These are phyloP conservation scores for Corydoras maculifer DNA, from an alignment of 2,113 vertebrate genomes.

Conservation along the genomic window DNA sequence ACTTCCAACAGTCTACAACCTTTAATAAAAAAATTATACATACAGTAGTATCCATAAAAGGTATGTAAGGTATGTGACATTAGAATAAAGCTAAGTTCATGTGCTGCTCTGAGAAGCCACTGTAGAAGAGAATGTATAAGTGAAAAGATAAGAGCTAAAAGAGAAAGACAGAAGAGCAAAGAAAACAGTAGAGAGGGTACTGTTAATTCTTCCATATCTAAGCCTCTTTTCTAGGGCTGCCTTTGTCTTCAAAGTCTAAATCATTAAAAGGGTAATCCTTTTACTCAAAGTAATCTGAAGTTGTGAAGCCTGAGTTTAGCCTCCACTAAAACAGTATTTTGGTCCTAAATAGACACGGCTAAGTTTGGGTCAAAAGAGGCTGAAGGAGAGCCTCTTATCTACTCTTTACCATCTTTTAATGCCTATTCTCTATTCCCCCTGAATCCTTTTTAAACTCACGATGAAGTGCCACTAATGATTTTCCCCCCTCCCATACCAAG, in stretches of 20 bases:
- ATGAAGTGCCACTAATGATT: slow-evolving; percentile 86
- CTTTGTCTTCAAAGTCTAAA: slow-evolving; percentile 80
- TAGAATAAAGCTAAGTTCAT: slow-evolving; percentile 18
- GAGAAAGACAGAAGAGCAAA: slow-evolving; percentile 56
- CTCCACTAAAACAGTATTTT: slow-evolving; percentile 80
- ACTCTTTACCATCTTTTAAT: slow-evolving; percentile 46
- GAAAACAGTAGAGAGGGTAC: slow-evolving; percentile 76
- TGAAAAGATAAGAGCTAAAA: slow-evolving; percentile 25
- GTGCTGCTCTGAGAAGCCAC: background rate
- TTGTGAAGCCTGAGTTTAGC: slow-evolving; percentile 66
- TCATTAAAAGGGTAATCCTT: slow-evolving; percentile 99
- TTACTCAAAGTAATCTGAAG: slow-evolving; percentile 96
- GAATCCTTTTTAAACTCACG: slow-evolving; percentile 55
- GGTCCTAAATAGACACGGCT: slow-evolving; percentile 75
- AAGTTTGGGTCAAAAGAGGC: slow-evolving; percentile 66
- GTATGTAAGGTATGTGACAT: too few species aligned
- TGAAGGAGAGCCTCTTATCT: slow-evolving; percentile 57
- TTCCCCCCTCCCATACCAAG: slow-evolving; percentile 59
- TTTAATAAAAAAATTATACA: too few species aligned
- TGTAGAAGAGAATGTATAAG: slow-evolving; percentile 18
- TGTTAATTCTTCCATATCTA: slow-evolving; percentile 99
- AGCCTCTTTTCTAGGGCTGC: slow-evolving; percentile 79
- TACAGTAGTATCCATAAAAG: too few species aligned
- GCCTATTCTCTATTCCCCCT: slow-evolving; percentile 4
- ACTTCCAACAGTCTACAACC: too few species aligned